Evolutionary conservation across 92 coral and sea anemone species (phyloP), one percentile per base, ranked within the genome.

Genomic region (Zoanthus sansibaricus): DNA sequence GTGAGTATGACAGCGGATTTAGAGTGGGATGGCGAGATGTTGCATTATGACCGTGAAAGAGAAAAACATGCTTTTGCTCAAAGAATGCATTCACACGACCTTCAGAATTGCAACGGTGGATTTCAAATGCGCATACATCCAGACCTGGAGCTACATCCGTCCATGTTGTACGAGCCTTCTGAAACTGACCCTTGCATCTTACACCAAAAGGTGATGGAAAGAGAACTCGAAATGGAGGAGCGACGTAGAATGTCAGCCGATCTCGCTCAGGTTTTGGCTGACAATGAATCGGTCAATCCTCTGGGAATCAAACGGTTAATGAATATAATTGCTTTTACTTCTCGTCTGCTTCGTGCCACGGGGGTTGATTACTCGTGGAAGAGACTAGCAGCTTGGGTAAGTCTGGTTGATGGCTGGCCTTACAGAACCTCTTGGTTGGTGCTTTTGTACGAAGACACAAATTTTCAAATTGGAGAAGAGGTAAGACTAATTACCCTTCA

Each of bases 11-110:
- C 83, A 11, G 98, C 89, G 44, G 98, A 94, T 46, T 80, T 97
- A 75, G 99, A 97, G 76, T 97, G 99, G 99, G 99, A 97, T 46
- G 99, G 99, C 1, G 99, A 97, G 82, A 97, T 92, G 93, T 75
- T 96, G 74, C 95, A 92, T 30, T 91, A 86, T 78, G 92, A 89
- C 48, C 83, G 82, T 15, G 96, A 89, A 20, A 93, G 91, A 82
- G 89, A 88, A 73, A 85, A 67, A 31, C 75, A 64, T 64, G 62
- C 87, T 7, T 76, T 77, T 17, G 8, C 74, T 21, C 78, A 72
- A 10, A 77, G 96, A 15, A 44, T 79, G 47, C 87, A 90, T 11
- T 72, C 71, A 61, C 88, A 95, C 14, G 98, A 92, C 68, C 61
- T 88, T 86, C 94, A 94, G 37, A 94, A 91, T 79, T 94, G 98